A percentile compares a stretch with the other conserved stretches of the same genome.
These are phyloP conservation scores for Gymnodraco acuticeps DNA, from an alignment of 2,797 vertebrate genomes.

Conservation along the genomic window DNA sequence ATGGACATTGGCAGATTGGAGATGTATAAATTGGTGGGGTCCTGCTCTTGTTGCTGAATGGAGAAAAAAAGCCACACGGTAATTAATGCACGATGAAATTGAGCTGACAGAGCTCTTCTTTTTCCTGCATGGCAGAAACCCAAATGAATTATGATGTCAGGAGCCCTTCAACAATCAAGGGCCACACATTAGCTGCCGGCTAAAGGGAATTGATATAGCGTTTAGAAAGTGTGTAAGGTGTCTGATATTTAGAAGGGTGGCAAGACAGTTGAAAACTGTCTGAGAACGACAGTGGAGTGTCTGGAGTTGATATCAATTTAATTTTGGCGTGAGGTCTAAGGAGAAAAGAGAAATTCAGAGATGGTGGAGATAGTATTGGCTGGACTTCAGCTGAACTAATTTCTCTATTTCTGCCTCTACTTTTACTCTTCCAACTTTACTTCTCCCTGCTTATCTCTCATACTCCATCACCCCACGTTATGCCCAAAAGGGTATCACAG, in stretches of 20 bases:
- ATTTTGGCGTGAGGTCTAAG: constrained; percentile 39
- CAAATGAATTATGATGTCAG: background rate
- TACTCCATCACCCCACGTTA: constrained; percentile 28
- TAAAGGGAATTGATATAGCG: constrained; percentile 1
- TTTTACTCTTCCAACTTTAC: constrained; percentile 9
- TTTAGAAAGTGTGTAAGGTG: constrained; percentile 18
- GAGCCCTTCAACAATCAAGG: constrained; percentile 7
- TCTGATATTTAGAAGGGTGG: constrained; percentile 18
- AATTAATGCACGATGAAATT: constrained; percentile 16
- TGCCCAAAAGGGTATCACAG: constrained; percentile 39
- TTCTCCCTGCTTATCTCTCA: constrained; percentile 20
- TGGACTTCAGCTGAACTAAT: constrained; percentile 48
- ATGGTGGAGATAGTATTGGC: constrained; percentile 48
- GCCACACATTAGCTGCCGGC: background rate
- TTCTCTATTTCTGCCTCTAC: constrained; percentile 22
- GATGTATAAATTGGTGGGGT: constrained; percentile 97
- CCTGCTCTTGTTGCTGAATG: constrained; percentile 95
- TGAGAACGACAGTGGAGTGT: constrained; percentile 1
- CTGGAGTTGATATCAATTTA: constrained; percentile 32
- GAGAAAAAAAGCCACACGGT: constrained; percentile 23
- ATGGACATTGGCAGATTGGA: constrained; percentile 94
- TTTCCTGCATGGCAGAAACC: constrained; percentile 6
- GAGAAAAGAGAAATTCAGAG: constrained; percentile 43
- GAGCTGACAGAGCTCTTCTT: constrained; percentile 2
- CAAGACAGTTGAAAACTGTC: constrained; percentile 23